Conservation (phyloP, 2,113 vertebrate genomes). For the Spermophilus dauricus region DNA sequence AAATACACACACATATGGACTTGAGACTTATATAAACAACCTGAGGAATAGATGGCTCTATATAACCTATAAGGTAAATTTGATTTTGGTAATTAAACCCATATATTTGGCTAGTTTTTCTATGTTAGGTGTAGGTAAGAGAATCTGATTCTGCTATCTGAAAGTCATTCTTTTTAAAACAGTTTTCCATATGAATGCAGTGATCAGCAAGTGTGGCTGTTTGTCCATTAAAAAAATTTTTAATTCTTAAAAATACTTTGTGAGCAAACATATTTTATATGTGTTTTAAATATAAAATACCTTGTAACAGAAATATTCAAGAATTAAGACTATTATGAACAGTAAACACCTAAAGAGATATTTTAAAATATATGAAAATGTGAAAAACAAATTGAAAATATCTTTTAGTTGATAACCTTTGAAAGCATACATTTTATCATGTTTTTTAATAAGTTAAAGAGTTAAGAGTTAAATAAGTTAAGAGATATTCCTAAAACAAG, state of each 20-base stretch:
- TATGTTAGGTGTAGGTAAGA: not conserved
- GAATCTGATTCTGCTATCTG: not conserved
- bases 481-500: not conserved
- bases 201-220: not conserved
- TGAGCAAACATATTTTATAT: not conserved
- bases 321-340: not conserved
- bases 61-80: not conserved
- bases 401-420: not conserved
- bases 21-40: too few relatives aligned
- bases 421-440: not conserved
- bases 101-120: not conserved
- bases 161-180: not conserved
- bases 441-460: not conserved
- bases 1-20: not conserved
- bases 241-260: not conserved
- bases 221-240: not conserved
- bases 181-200: not conserved
- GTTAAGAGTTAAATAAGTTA: not conserved
- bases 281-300: not conserved
- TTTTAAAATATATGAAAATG: not conserved
- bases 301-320: not conserved
- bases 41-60: not conserved
- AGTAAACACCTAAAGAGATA: not conserved
- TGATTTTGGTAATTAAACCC: not conserved
- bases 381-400: not conserved